These are phyloP conservation scores for Nematostella vectensis DNA, from an alignment of 92 coral and sea anemone species.

Conservation along the genomic window DNA sequence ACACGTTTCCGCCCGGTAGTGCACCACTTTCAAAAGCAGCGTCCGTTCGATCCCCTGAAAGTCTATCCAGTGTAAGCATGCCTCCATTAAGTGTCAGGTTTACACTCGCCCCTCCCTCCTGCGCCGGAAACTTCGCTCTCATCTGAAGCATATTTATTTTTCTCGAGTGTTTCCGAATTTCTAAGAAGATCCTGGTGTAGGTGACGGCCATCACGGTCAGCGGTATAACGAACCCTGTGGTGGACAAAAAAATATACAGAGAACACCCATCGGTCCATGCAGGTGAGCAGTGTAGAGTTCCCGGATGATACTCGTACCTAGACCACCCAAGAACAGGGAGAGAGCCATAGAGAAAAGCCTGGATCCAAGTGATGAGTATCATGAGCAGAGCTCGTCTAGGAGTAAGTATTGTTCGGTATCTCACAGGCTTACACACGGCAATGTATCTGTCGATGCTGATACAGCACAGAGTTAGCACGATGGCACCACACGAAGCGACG, in stretches of 20 bases:
- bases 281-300: conserved; percentile 88
- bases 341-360: conserved; percentile 61
- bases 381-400: conserved; percentile 44
- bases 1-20: too few relatives aligned
- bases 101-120: neutral
- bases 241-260: conserved; percentile 41
- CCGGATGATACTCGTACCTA: conserved; percentile 68
- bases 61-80: neutral
- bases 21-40: neutral
- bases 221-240: conserved; percentile 65
- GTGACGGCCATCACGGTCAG: conserved; percentile 64
- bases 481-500: conserved; percentile 51
- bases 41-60: neutral
- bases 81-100: neutral
- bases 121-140: neutral
- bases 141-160: conserved; percentile 37
- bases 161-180: conserved; percentile 52
- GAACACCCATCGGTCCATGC: conserved; percentile 58
- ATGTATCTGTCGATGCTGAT: conserved; percentile 82
- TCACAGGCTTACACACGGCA: conserved; percentile 73
- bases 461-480: conserved; percentile 74
- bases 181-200: conserved; percentile 62
- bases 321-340: conserved; percentile 75
- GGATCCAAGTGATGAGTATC: conserved; percentile 54
- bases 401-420: conserved; percentile 65